Conservation (phyloP, 2,888 invertebrate species). For the Platycnemis pennipes region DNA sequence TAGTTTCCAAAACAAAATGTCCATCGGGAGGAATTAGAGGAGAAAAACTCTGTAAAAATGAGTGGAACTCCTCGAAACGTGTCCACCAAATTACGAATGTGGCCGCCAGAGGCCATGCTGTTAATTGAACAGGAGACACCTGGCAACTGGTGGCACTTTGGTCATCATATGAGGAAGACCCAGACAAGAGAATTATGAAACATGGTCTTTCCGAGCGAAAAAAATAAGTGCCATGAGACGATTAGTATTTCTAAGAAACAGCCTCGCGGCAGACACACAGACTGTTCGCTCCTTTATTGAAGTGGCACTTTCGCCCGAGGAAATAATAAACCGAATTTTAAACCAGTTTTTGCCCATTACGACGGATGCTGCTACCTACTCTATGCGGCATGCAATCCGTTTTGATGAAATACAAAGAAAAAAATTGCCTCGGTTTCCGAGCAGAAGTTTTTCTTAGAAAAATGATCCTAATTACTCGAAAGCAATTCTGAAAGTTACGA, state of each 20-base stretch:
- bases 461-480: not conserved
- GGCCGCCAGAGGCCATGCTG: not conserved
- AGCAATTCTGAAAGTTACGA: not conserved
- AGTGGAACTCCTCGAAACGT: not conserved
- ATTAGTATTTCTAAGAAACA: not conserved
- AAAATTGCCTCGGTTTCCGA: not conserved
- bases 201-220: not conserved
- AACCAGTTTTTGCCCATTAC: not conserved
- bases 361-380: not conserved
- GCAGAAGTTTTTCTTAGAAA: not conserved
- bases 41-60: not conserved
- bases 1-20: not conserved
- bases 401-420: not conserved
- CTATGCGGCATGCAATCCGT: not conserved
- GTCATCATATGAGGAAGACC: not conserved
- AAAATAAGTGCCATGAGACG: not conserved
- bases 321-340: not conserved
- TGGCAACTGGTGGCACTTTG: not conserved
- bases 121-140: not conserved
- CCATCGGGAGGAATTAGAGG: not conserved
- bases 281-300: not conserved
- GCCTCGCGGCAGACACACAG: not conserved
- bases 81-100: not conserved
- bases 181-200: slow-evolving; percentile 5
- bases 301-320: not conserved